phyloP scores from a whole-genome alignment of 2,113 vertebrate species.

The Hyla sarda region DNA sequence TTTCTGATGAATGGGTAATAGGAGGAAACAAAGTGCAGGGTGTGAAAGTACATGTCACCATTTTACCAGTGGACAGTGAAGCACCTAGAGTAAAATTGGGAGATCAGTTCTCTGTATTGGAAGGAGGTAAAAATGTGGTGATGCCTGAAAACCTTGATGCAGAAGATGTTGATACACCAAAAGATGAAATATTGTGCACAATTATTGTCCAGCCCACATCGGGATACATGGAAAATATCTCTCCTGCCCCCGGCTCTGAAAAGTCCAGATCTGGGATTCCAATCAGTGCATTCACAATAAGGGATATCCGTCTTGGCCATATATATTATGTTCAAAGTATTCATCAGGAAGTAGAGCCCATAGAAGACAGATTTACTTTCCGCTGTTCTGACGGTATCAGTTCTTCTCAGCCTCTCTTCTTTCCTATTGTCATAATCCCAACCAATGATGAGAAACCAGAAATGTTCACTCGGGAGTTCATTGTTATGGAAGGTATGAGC shows the following conservation, averaged over 20 bases:
- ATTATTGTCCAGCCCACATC: conserved; percentile 67
- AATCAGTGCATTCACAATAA: conserved; percentile 72
- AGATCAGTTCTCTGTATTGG: conserved; percentile 72
- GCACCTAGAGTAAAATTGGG: conserved; percentile 75
- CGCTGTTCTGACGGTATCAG: conserved; percentile 71
- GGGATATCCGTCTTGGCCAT: conserved; percentile 62
- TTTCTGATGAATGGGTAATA: conserved; percentile 62
- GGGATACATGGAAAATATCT: conserved; percentile 73
- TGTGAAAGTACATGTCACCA: conserved; percentile 65
- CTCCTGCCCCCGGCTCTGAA: conserved; percentile 68
- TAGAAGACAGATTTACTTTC: conserved; percentile 69
- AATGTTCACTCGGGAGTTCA: conserved; percentile 65
- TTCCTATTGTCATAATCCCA: conserved; percentile 68
- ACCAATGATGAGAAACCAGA: conserved; percentile 71
- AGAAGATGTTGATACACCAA: conserved; percentile 67
- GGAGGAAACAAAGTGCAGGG: conserved; percentile 65
- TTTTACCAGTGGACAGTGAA: conserved; percentile 70
- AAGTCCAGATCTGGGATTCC: conserved; percentile 65
- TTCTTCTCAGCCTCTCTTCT: conserved; percentile 67
- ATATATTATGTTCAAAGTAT: conserved; percentile 74
- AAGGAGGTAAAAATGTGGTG: conserved; percentile 83
- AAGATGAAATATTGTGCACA: conserved; percentile 70
- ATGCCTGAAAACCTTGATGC: conserved; percentile 64
- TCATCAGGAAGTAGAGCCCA: conserved; percentile 68
- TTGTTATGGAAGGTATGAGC: conserved; percentile 74